Evolutionary conservation across 2,113 vertebrate species (phyloP).

Genomic region (Barbus barbus): DNA sequence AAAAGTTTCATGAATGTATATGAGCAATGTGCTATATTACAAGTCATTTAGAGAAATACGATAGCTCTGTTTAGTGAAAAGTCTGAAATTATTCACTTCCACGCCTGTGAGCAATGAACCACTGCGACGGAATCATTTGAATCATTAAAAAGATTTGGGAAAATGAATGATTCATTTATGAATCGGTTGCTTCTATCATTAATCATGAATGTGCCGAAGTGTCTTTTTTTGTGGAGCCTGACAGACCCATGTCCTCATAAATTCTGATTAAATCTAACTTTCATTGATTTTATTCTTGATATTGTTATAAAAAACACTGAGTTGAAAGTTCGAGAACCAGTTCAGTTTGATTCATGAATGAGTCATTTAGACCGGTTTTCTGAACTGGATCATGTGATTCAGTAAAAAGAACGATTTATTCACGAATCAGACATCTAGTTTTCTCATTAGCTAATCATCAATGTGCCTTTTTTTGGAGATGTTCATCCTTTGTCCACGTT

Average conservation of each 20-base stretch:
- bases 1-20: background rate
- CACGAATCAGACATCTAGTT: too few species aligned
- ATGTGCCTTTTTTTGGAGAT: too few species aligned
- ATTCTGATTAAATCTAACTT: too few species aligned
- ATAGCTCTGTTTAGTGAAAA: background rate
- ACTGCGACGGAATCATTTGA: background rate
- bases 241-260: too few species aligned
- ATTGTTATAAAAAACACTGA: background rate
- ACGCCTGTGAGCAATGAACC: background rate
- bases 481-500: too few species aligned
- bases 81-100: background rate
- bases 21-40: too few species aligned
- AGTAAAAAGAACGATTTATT: too few species aligned
- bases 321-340: background rate
- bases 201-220: background rate
- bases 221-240: too few species aligned
- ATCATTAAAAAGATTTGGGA: too few species aligned
- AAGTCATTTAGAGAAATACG: too few species aligned
- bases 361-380: background rate
- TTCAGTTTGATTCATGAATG: background rate
- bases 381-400: too few species aligned
- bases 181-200: background rate
- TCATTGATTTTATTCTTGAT: background rate
- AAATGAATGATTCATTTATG: background rate
- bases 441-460: too few species aligned